Conservation (phyloP, 2,113 vertebrate species). For the Catharus fuscescens region DNA sequence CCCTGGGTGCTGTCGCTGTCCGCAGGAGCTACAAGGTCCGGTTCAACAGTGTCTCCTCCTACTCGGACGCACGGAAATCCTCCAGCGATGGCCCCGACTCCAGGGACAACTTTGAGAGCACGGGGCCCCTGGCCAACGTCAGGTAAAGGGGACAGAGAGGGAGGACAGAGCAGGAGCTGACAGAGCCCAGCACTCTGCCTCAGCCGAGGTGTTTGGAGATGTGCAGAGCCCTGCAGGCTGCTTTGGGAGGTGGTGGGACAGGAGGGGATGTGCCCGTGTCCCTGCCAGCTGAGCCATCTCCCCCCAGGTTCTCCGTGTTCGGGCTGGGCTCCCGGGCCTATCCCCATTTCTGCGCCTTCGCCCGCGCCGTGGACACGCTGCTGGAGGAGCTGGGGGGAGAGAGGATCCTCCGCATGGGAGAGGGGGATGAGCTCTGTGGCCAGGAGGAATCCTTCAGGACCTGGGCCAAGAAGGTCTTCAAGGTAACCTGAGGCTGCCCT, state of each 20-base stretch:
- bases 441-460: slow-evolving; percentile 98
- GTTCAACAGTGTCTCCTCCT: slow-evolving; percentile 97
- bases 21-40: slow-evolving; percentile 96
- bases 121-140: slow-evolving; percentile 93
- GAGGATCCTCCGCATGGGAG: slow-evolving; percentile 96
- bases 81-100: slow-evolving; percentile 87
- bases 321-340: slow-evolving; percentile 96
- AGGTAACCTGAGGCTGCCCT: slow-evolving; percentile 75
- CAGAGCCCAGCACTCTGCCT: background rate
- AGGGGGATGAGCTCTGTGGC: slow-evolving; percentile 96
- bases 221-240: background rate
- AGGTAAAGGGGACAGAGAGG: slow-evolving; percentile 71
- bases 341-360: slow-evolving; percentile 98
- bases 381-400: slow-evolving; percentile 97
- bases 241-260: rapidly evolving
- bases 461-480: slow-evolving; percentile 98
- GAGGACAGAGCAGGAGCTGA: background rate
- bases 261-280: rapidly evolving
- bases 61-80: slow-evolving; percentile 90
- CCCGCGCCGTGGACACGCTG: slow-evolving; percentile 94
- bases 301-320: slow-evolving; percentile 91
- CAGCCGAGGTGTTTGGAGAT: rapidly evolving
- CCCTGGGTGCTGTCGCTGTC: background rate
- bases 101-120: slow-evolving; percentile 92
- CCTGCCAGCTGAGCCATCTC: background rate